These are phyloP conservation scores for Nyctibius grandis DNA, from an alignment of 2,797 vertebrate species.

Conservation along the genomic window DNA sequence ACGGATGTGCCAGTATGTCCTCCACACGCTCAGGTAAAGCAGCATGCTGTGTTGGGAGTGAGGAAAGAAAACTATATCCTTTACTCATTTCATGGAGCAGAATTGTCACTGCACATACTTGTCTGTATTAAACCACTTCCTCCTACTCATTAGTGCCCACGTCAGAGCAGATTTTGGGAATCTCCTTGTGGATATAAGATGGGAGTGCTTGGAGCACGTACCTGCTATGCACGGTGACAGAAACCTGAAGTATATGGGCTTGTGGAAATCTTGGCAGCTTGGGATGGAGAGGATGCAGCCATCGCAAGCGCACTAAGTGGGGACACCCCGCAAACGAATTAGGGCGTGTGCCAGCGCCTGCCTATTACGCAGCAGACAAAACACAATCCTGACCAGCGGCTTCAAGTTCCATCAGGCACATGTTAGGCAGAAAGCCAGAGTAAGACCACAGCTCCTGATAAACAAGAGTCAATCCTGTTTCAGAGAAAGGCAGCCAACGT, in stretches of 20 bases:
- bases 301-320: rapidly evolving
- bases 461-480: background rate
- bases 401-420: background rate
- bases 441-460: background rate
- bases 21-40: background rate
- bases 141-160: background rate
- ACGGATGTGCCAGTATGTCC: background rate
- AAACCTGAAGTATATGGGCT: background rate
- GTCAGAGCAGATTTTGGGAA: background rate
- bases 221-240: background rate
- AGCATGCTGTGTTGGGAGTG: background rate
- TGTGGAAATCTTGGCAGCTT: background rate
- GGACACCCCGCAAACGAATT: background rate
- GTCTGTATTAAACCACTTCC: background rate
- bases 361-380: background rate
- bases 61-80: background rate
- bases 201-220: background rate
- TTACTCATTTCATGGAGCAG: background rate
- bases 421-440: background rate
- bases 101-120: background rate
- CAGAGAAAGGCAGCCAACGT: background rate
- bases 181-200: background rate
- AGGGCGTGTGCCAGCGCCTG: background rate
- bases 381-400: background rate
- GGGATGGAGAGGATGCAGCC: background rate